These are phyloP conservation scores for Crioceris asparagi DNA, from an alignment of 2,888 invertebrate species.

Conservation along the genomic window DNA sequence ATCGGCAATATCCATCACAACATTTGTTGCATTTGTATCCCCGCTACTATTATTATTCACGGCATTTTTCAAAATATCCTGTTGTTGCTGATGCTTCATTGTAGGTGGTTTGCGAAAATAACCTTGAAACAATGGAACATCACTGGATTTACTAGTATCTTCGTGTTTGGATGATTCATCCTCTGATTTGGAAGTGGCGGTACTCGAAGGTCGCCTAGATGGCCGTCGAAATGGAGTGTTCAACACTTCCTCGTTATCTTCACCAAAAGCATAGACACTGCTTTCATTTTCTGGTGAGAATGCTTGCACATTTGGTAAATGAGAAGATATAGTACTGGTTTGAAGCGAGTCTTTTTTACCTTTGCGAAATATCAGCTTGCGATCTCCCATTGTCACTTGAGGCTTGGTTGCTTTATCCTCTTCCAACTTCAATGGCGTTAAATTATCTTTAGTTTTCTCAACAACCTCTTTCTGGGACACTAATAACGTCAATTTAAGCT, in stretches of 20 bases:
- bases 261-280: constrained; percentile 62
- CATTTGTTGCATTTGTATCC: no score
- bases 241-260: constrained; percentile 47
- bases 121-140: constrained; percentile 21
- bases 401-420: constrained; percentile 12
- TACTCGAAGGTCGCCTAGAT: constrained; percentile 39
- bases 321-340: not conserved
- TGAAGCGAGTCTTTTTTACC: constrained; percentile 28
- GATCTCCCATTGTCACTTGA: constrained; percentile 34
- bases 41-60: no score
- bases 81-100: no score
- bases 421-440: constrained; percentile 7
- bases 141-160: constrained; percentile 25
- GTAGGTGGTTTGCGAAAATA: constrained; percentile 29
- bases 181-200: constrained; percentile 38
- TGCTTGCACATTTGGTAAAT: constrained; percentile 41
- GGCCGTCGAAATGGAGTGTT: constrained; percentile 49
- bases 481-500: constrained; percentile 20
- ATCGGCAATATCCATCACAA: no score
- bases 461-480: not conserved
- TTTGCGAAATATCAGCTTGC: constrained; percentile 49
- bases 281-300: constrained; percentile 60
- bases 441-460: constrained; percentile 1
- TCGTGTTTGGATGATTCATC: constrained; percentile 35
- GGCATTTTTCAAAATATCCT: no score